A percentile compares a stretch with the other conserved stretches of the same genome.
phyloP scores from a whole-genome alignment of 2,797 vertebrate species.

The Crypturellus tataupa region DNA sequence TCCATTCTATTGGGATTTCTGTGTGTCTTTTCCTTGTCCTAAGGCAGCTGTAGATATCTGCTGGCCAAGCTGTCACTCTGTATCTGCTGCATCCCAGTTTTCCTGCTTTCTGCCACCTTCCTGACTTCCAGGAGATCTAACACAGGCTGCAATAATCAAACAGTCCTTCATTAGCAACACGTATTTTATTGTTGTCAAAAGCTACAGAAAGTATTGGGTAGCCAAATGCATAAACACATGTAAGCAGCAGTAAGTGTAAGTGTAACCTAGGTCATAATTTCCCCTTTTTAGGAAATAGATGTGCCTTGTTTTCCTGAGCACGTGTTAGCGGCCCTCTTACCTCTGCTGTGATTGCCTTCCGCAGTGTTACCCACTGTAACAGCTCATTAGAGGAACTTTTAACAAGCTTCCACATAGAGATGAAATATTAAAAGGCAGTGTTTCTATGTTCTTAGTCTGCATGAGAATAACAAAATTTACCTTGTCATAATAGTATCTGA shows the following conservation, averaged over 20 bases:
- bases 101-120: neutral
- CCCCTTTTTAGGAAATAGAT: neutral
- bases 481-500: conserved; percentile 99
- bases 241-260: neutral
- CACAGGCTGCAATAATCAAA: conserved; percentile 44
- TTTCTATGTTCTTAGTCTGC: neutral
- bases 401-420: neutral
- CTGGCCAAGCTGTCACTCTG: neutral
- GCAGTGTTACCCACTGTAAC: neutral
- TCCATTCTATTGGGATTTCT: neutral
- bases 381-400: conserved; percentile 22
- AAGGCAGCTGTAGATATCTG: neutral
- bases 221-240: neutral
- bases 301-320: neutral
- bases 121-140: conserved; percentile 20
- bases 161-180: conserved; percentile 26
- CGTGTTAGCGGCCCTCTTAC: conserved; percentile 1
- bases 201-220: conserved; percentile 37
- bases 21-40: neutral
- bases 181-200: conserved; percentile 61
- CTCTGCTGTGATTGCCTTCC: neutral
- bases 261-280: neutral
- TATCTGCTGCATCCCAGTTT: neutral
- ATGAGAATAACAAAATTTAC: conserved; percentile 77
- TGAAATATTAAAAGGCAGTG: neutral